Evolutionary conservation across 2,888 invertebrate genomes (phyloP).

Genomic region (Cheilosia grossa): DNA sequence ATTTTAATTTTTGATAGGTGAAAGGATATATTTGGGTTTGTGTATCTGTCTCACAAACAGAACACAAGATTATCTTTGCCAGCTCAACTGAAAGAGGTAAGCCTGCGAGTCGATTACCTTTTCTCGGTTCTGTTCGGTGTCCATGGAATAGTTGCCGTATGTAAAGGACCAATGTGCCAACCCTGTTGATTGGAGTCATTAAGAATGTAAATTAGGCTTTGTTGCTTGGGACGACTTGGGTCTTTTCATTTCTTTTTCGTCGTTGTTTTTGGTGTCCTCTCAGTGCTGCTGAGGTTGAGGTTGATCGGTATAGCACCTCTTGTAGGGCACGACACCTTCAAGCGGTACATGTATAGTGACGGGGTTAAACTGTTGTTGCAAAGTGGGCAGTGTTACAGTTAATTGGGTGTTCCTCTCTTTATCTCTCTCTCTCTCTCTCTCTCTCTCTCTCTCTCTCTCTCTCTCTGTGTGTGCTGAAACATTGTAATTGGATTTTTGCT

Average conservation of each 20-base stretch:
- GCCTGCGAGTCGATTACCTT: conserved; percentile 35
- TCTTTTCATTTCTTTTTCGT: conserved; percentile 38
- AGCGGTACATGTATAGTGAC: conserved; percentile 7
- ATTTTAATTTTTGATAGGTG: conserved; percentile 74
- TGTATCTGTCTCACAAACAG: conserved; percentile 41
- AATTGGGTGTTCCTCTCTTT: conserved; percentile 71
- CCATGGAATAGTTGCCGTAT: not conserved
- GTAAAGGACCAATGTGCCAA: conserved; percentile 68
- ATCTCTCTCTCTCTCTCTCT: conserved; percentile 31
- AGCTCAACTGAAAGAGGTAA: conserved; percentile 48
- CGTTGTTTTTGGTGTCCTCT: conserved; percentile 7
- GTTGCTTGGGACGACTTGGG: conserved; percentile 42
- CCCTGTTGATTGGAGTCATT: conserved; percentile 74
- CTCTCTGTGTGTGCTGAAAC: conserved; percentile 41
- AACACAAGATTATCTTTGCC: conserved; percentile 58
- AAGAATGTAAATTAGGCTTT: conserved; percentile 74
- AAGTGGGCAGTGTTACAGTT: conserved; percentile 57
- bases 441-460: conserved; percentile 27
- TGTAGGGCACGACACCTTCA: conserved; percentile 20
- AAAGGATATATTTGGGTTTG: conserved; percentile 55
- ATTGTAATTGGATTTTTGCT: conserved; percentile 72
- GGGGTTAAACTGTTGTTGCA: conserved; percentile 54
- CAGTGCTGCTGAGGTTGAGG: not conserved
- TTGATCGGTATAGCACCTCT: not conserved
- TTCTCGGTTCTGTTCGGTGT: conserved; percentile 28